Base-by-base conservation (phyloP, 2,113 vertebrate species). In the Rhea americana region DNA sequence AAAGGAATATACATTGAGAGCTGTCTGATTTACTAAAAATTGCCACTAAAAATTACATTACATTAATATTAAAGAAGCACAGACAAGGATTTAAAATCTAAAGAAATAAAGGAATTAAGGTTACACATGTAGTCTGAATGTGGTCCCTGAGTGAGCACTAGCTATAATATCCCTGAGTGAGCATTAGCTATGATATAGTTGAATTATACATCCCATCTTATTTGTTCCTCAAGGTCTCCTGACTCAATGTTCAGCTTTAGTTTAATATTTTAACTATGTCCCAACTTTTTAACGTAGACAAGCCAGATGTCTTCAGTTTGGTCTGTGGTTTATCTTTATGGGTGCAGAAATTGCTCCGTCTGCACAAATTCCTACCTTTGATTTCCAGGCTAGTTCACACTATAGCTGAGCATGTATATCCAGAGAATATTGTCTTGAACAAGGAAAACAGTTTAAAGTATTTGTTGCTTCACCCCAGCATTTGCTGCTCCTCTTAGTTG, bases 171-270 rank as follows among this genome's bases (percentile, higher is more conserved):
- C 61, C 56, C 28, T 35, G 19, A 7, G 14, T 45, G 14, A 56
- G 35, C 4, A 77, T 15, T 65, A 32, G 7, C 28, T 79, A 21
- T 72, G 18, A 61, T 2, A 30, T 3, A 71, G 0, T 0, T 76
- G 25, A 78, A 72, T 15, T 50, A 3, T 4, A 66, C 16, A 9
- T 7, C 70, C 21, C 0, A 18, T 50, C 81, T 65, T 17, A 19
- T 62, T 61, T 63, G 3, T 72, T 93, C 82, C 28, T 85, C 16
- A 51, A 45, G 32, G 19, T 28, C 10, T 66, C 8, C 32, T 73
- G 19, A 61, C 28, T 62, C 26, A 39, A 17, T 13, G n/a, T 66
- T 16, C 12, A 74, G 28, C 45, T 56, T 53, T 45, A 28, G 41
- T 25, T 37, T 32, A 72, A 35, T 35, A 24, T 4, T 73, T 87